Evolutionary conservation across 2,113 vertebrate species (phyloP).

Genomic region (Sylvia atricapilla): DNA sequence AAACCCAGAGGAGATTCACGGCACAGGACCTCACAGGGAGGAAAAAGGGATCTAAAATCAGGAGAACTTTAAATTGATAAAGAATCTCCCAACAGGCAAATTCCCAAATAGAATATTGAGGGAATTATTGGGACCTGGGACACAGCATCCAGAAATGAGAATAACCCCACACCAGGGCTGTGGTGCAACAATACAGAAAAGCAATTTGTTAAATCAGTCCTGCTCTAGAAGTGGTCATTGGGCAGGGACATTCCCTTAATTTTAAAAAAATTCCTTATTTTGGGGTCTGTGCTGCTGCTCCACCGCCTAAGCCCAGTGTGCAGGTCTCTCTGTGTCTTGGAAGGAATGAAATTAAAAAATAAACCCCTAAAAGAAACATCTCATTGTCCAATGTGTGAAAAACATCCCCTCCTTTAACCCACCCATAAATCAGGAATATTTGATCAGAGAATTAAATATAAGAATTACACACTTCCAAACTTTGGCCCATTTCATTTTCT

Average conservation of each 20-base stretch:
- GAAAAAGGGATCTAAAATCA: background rate
- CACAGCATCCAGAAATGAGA: background rate
- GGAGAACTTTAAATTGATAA: background rate
- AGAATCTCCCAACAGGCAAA: background rate
- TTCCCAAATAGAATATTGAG: background rate
- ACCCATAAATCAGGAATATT: background rate
- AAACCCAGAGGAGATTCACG: background rate
- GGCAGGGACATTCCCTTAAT: background rate
- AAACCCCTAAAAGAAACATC: background rate
- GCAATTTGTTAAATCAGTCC: background rate
- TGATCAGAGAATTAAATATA: background rate
- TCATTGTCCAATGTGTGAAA: background rate
- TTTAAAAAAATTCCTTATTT: background rate
- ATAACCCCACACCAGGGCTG: background rate
- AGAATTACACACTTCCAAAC: background rate
- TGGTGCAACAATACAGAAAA: background rate
- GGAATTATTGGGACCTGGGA: background rate
- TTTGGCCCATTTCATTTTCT: background rate
- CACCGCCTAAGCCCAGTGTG: background rate
- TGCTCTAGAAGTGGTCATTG: background rate
- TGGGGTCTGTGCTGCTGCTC: background rate
- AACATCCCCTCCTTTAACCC: background rate
- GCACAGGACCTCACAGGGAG: background rate
- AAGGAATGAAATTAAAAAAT: background rate
- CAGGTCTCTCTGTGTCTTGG: background rate